phyloP scores from a whole-genome alignment of 2,888 invertebrate species.

The Melinopterus prodromus region DNA sequence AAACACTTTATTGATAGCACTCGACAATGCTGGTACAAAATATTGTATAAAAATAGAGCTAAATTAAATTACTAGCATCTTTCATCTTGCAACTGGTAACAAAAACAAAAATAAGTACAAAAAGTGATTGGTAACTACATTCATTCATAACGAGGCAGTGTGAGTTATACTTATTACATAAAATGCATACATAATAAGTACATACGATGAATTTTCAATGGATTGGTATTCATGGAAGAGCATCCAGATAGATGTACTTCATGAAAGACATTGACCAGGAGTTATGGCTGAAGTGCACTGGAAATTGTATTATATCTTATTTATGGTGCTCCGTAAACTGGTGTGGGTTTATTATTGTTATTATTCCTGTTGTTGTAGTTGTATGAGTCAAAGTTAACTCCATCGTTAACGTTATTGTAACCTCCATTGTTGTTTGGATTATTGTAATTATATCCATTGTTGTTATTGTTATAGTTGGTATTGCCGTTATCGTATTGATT shows the following conservation, averaged over 20 bases:
- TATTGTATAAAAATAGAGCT: background rate
- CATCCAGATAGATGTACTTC: background rate
- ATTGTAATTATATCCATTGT: conserved; percentile 33
- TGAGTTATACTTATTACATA: background rate
- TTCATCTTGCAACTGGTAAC: background rate
- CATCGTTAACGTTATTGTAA: conserved; percentile 34
- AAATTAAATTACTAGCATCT: background rate
- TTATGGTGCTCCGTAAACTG: conserved; percentile 49
- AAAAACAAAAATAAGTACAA: background rate
- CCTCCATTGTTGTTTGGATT: conserved; percentile 34
- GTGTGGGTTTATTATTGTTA: conserved; percentile 40
- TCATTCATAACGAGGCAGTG: background rate
- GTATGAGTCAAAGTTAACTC: conserved; percentile 28
- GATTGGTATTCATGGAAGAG: background rate
- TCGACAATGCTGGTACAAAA: background rate
- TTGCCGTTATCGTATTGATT: conserved; percentile 19
- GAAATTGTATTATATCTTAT: conserved; percentile 18
- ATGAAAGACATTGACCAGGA: conserved; percentile 12
- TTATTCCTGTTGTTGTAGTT: conserved; percentile 32
- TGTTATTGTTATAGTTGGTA: conserved; percentile 39
- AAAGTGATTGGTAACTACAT: background rate
- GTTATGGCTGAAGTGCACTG: conserved; percentile 9
- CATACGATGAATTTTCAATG: background rate
- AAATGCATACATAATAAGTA: background rate
- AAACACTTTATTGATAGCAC: background rate